Base-by-base conservation (phyloP, 2,113 vertebrate genomes). In the Delphinus delphis region DNA sequence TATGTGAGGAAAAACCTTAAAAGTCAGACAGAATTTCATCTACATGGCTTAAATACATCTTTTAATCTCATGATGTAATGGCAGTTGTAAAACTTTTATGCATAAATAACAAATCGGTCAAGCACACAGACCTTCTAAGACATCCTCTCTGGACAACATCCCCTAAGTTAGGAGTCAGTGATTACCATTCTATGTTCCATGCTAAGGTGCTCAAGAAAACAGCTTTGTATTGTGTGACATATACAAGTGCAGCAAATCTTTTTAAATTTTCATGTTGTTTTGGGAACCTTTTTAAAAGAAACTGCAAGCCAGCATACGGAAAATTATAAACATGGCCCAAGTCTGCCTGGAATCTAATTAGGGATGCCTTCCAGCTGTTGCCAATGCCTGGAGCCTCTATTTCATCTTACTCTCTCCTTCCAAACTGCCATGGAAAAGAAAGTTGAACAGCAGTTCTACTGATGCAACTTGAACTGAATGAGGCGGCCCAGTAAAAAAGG, bases 351-450 rank as follows among this genome's bases (percentile, higher is more conserved):
- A 89, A 89, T 96, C 83, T 87, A 93, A 92, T 93, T 87, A 97
- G 86, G 47, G 88, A 96, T 89, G 87, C 90, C 82, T 80, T 92
- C 95, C 82, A 96, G 79, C 93, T 96, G 92, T 71, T 96, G 71
- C 92, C 65, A 74, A 89, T 95, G 86, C 92, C 71, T n/a, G 38
- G 6, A 73, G 53, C 33, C 85, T 95, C 63, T 74, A 11, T 67
- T 93, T 92, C 95, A 44, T 95, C 74, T 44, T 41, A 26, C 31
- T 68, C 44, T 90, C n/a, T 93, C n/a, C 82, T 88, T 88, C 25
- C 82, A 95, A 79, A 90, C 55, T 18, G 28, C 47, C 6, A 0
- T 63, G 47, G 23, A 77, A 70, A 85, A 53, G n/a, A 38, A 63
- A 79, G 33, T 33, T 26, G 76, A 76, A 74, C 58, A 71, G 13